Base-by-base conservation (phyloP, 2,888 invertebrate species). In the Xanthia icteritia region DNA sequence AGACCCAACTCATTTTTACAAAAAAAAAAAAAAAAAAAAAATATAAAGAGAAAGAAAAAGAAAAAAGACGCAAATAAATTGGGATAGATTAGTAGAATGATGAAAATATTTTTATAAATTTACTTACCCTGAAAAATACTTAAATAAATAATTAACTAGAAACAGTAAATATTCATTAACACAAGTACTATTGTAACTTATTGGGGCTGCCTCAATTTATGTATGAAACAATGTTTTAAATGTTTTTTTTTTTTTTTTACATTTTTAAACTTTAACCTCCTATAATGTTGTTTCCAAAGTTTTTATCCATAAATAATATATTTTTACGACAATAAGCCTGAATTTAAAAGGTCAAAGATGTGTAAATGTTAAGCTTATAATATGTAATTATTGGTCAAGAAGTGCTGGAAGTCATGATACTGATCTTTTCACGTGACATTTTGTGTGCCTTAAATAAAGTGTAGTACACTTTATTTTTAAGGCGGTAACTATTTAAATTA, bases 261-360 rank as follows among this genome's bases (percentile, higher is more conserved):
- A 61, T 23, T 27, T 3, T 69, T 73, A 15, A 54, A n/a, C 6
- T 56, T 69, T 56, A 56, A 69, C 3, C 13, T 27, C 3, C 13
- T 27, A 66, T 36, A 56, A n/a, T 31, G 23, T 56, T 31, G 23
- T 8, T 15, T 64, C 4, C 8, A 42, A 67, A 63, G 64, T 58
- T 54, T 31, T 74, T 42, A 42, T 27, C 17, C 68, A 69, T 69
- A 69, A 11, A 51, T 69, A 36, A 56, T 20, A 20, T 61, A 31
- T 27, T 66, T 13, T 73, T 79, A 79, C 11, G 81, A 66, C 36
- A 36, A 66, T 69, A 69, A 69, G 20, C 36, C 6, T 70, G 69
- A 66, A 73, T 56, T 63, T 54, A 23, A 81, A 79, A 82, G 80
- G 80, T 73, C 54, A 82, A 45, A 63, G 58, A 73, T 64, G 72